These are phyloP conservation scores for Pseudorectes ferrugineus DNA, from an alignment of 2,113 vertebrate species.

Conservation along the genomic window DNA sequence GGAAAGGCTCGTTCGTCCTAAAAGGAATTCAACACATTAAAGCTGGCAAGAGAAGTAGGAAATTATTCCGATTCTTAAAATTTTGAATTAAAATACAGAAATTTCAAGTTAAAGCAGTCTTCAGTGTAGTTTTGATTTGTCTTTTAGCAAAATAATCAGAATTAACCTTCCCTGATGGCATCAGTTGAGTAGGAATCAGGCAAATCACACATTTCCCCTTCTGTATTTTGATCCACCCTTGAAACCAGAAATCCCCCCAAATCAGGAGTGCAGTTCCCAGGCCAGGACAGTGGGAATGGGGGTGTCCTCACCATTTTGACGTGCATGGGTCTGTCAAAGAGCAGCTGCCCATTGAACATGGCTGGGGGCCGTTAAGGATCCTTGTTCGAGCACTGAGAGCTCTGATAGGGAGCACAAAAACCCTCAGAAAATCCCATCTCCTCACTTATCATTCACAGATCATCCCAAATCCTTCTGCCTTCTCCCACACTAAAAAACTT, in stretches of 20 bases:
- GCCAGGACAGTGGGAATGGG: neutral
- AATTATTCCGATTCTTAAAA: neutral
- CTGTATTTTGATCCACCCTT: neutral
- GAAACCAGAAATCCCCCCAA: neutral
- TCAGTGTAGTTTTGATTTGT: neutral
- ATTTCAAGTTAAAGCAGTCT: neutral
- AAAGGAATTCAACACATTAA: neutral
- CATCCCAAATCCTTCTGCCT: neutral
- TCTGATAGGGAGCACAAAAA: neutral
- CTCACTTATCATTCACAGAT: accelerated
- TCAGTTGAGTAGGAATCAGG: neutral
- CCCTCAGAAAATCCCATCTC: neutral
- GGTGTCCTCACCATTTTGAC: constrained; percentile 90
- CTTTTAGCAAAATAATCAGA: neutral
- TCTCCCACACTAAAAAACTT: neutral
- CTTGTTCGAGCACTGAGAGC: neutral
- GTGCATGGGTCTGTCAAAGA: constrained; percentile 96
- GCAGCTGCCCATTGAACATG: constrained; percentile 95
- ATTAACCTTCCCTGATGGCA: neutral
- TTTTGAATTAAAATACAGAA: neutral
- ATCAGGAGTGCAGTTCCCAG: accelerated
- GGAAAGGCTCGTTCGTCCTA: constrained; percentile 95
- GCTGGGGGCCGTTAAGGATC: constrained; percentile 82
- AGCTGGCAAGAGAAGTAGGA: neutral
- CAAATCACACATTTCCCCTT: neutral